Evolutionary conservation across 2,797 vertebrate genomes (phyloP).

Genomic region (Chelonia mydas): DNA sequence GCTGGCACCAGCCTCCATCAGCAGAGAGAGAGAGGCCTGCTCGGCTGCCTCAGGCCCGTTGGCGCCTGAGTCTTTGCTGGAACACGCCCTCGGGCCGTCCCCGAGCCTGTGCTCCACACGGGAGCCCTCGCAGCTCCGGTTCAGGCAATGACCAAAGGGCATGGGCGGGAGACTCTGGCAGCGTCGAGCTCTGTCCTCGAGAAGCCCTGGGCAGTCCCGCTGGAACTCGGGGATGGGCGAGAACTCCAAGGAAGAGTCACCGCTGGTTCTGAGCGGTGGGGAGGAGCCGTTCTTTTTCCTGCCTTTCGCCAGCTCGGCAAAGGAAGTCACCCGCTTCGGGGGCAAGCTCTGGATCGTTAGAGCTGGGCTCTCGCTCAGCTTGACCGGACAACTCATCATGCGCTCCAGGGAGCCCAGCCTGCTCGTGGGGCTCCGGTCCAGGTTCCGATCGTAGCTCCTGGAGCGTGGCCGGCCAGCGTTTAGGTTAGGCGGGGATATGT

Average conservation of each 20-base stretch:
- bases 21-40: constrained; percentile 68
- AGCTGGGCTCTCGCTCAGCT: constrained; percentile 88
- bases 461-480: constrained; percentile 87
- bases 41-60: constrained; percentile 69
- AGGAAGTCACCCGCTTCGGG: constrained; percentile 92
- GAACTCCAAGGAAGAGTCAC: constrained; percentile 91
- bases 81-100: constrained; percentile 34
- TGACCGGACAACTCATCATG: constrained; percentile 96
- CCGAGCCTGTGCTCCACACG: constrained; percentile 69
- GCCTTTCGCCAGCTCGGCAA: constrained; percentile 93
- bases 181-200: constrained; percentile 72
- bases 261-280: constrained; percentile 80
- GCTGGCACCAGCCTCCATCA: constrained; percentile 72
- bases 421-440: constrained; percentile 86
- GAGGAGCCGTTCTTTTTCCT: constrained; percentile 85
- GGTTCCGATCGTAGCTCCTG: constrained; percentile 94
- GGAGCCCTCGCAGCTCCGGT: constrained; percentile 80
- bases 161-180: constrained; percentile 84
- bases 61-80: constrained; percentile 44
- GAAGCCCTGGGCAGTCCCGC: constrained; percentile 57
- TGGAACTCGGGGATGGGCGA: constrained; percentile 87
- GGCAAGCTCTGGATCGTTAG: constrained; percentile 73
- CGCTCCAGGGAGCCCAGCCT: constrained; percentile 91
- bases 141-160: constrained; percentile 84
- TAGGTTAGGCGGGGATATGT: constrained; percentile 87